Conservation (phyloP, 2,797 vertebrate genomes). For the Ataeniobius toweri region DNA sequence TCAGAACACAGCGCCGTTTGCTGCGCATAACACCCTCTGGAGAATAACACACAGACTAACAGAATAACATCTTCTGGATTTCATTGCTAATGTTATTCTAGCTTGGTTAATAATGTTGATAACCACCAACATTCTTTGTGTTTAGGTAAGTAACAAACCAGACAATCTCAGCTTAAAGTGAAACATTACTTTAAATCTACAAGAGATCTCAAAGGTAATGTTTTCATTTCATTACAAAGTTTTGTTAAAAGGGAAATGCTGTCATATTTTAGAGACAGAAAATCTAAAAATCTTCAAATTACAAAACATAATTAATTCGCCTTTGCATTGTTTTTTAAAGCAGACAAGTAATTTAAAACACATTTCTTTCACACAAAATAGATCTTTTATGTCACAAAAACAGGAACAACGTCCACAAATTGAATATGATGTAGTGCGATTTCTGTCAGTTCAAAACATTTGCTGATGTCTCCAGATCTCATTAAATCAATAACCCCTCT, state of each 20-base stretch:
- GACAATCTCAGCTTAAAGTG: too few relatives aligned
- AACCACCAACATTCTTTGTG: background rate
- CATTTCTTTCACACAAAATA: background rate
- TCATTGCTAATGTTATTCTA: too few relatives aligned
- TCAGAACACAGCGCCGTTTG: constrained; percentile 95
- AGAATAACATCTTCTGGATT: constrained; percentile 1
- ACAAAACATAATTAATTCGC: background rate
- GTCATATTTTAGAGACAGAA: background rate
- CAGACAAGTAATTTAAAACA: background rate
- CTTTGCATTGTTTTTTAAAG: background rate
- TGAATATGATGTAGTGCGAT: too few relatives aligned
- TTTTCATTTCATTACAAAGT: background rate
- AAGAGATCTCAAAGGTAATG: background rate
- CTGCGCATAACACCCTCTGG: constrained; percentile 89
- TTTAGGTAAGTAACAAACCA: background rate
- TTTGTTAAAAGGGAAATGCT: background rate
- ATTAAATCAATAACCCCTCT: background rate
- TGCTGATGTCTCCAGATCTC: too few relatives aligned
- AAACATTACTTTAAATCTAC: too few relatives aligned
- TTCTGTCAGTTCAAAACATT: too few relatives aligned
- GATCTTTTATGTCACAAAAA: background rate
- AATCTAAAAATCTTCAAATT: background rate
- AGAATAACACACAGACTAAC: constrained; percentile 35
- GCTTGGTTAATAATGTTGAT: too few relatives aligned
- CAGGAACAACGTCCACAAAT: background rate